These are phyloP conservation scores for Nezara viridula DNA, from an alignment of 2,888 invertebrate species.

Conservation along the genomic window DNA sequence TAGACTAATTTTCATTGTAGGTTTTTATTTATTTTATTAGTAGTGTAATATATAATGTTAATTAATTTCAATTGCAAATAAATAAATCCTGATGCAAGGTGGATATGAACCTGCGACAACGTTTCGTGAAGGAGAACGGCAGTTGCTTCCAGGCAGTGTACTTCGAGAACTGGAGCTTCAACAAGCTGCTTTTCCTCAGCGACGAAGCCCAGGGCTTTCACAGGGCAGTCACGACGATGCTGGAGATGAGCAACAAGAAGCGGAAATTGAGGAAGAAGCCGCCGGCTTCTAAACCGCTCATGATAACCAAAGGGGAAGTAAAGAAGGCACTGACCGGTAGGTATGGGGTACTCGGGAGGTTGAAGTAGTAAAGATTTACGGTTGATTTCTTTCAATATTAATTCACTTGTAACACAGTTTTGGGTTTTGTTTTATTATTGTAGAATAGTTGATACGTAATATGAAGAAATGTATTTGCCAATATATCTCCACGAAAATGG, in stretches of 20 bases:
- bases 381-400: background rate
- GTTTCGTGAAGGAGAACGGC: constrained; percentile 46
- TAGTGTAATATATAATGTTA: too few relatives aligned
- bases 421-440: too few relatives aligned
- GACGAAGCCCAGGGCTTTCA: background rate
- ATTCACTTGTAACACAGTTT: background rate
- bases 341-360: too few relatives aligned
- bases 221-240: background rate
- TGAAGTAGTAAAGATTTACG: too few relatives aligned
- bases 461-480: too few relatives aligned
- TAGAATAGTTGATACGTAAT: too few relatives aligned
- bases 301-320: background rate
- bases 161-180: constrained; percentile 56
- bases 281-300: constrained; percentile 7
- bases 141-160: constrained; percentile 51
- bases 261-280: constrained; percentile 44
- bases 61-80: too few relatives aligned
- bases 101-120: constrained; percentile 21
- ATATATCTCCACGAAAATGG: too few relatives aligned
- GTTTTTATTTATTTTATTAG: too few relatives aligned
- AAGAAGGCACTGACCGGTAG: background rate
- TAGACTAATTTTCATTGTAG: too few relatives aligned
- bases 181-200: constrained; percentile 50
- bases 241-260: background rate
- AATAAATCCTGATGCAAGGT: background rate